phyloP scores from a whole-genome alignment of 2,888 invertebrate species.

The Papilio elwesi region DNA sequence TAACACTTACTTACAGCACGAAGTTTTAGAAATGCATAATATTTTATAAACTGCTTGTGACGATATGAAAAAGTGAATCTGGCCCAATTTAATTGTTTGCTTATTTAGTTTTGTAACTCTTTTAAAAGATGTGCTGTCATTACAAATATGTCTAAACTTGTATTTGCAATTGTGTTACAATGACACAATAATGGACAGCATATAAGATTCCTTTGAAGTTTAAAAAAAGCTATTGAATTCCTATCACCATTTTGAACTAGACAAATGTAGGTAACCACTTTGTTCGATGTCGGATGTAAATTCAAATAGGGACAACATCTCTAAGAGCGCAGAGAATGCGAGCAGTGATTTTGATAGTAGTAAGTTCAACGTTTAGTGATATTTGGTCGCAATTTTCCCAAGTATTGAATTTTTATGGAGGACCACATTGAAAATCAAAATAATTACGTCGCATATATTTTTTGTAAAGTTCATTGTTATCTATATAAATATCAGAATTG shows the following conservation, averaged over 20 bases:
- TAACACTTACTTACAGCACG: too few relatives aligned
- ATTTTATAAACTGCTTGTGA: too few relatives aligned
- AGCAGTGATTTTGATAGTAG: conserved; percentile 35
- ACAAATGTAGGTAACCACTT: conserved; percentile 25
- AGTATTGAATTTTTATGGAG: conserved; percentile 36
- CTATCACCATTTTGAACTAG: conserved; percentile 31
- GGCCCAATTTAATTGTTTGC: not conserved
- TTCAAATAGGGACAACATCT: conserved; percentile 24
- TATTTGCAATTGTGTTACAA: too few relatives aligned
- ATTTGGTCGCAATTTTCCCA: conserved; percentile 39
- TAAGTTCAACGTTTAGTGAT: conserved; percentile 39
- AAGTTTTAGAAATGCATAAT: too few relatives aligned
- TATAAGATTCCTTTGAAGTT: too few relatives aligned
- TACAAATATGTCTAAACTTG: too few relatives aligned
- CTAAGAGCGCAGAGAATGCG: conserved; percentile 3
- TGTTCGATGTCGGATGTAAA: conserved; percentile 28
- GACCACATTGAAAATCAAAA: conserved; percentile 37
- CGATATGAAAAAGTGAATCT: too few relatives aligned
- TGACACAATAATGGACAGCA: too few relatives aligned
- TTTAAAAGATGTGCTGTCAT: too few relatives aligned
- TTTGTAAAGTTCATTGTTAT: conserved; percentile 33
- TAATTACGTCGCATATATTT: conserved; percentile 28
- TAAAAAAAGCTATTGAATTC: not conserved
- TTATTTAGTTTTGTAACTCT: not conserved
- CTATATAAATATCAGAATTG: conserved; percentile 10